Percentiles rank a stretch among this genome's conserved stretches.
phyloP scores from a whole-genome alignment of 2,797 vertebrate species.

The Hyperoplus immaculatus region DNA sequence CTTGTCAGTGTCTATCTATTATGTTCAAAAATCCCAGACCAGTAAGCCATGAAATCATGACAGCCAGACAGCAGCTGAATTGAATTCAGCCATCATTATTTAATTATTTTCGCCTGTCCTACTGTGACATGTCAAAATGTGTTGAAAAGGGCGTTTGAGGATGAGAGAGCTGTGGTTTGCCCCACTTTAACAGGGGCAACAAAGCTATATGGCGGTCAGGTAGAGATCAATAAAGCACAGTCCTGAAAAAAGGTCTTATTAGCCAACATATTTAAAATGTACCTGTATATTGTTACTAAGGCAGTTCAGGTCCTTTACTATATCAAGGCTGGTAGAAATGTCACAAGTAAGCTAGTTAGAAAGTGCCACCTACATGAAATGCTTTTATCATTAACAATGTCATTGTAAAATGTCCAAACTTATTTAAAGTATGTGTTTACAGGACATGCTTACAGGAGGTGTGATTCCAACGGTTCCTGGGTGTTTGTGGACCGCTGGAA shows the following conservation, averaged over 20 bases:
- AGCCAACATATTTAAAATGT: neutral
- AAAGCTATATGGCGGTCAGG: neutral
- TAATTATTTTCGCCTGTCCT: neutral
- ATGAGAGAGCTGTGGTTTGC: neutral
- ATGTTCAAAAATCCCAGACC: neutral
- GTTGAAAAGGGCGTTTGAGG: neutral
- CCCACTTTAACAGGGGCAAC: neutral
- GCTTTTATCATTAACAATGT: neutral
- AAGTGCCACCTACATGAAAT: neutral
- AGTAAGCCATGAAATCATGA: no score
- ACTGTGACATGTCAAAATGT: neutral
- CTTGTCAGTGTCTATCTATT: neutral
- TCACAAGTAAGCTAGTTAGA: neutral
- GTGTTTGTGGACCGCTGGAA: conserved; percentile 87
- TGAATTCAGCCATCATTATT: neutral
- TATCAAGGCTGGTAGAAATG: neutral
- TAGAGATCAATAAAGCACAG: neutral
- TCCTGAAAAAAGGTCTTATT: neutral
- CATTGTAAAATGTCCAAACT: neutral
- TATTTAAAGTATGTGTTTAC: conserved; percentile 27
- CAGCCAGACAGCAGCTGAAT: neutral
- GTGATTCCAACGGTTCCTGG: conserved; percentile 90
- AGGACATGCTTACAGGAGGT: conserved; percentile 89
- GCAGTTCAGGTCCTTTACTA: neutral
- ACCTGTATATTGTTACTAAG: neutral